phyloP scores from a whole-genome alignment of 1,140 invertebrate species.

The Drosophila kepulauana region DNA sequence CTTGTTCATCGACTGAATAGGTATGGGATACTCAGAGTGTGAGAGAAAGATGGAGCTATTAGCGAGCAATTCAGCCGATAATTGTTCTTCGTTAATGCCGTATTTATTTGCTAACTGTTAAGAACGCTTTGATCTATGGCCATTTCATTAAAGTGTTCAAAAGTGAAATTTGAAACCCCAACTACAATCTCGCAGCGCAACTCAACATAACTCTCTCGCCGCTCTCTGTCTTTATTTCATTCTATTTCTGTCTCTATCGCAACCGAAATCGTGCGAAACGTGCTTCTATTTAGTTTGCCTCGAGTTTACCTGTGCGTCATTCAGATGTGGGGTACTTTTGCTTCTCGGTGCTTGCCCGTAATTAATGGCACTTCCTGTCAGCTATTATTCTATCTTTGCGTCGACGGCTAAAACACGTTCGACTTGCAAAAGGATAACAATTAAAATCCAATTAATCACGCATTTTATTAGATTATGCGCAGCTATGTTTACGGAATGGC shows the following conservation, averaged over 20 bases:
- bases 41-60: slow-evolving; percentile 6
- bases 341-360: slow-evolving; percentile 40
- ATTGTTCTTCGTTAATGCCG: slow-evolving; percentile 29
- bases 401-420: slow-evolving; percentile 68
- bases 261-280: slow-evolving; percentile 60
- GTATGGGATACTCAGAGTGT: background rate
- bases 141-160: slow-evolving; percentile 70
- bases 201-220: slow-evolving; percentile 10
- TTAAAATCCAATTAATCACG: slow-evolving; percentile 83
- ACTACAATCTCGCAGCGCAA: slow-evolving; percentile 4
- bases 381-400: slow-evolving; percentile 71
- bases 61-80: slow-evolving; percentile 34
- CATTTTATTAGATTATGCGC: slow-evolving; percentile 81
- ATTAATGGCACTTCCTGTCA: slow-evolving; percentile 76
- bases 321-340: background rate
- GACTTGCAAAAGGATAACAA: slow-evolving; percentile 78
- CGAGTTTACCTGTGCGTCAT: slow-evolving; percentile 24
- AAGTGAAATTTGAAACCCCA: slow-evolving; percentile 45
- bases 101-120: slow-evolving; percentile 33
- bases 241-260: background rate
- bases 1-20: slow-evolving; percentile 45
- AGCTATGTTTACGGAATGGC: slow-evolving; percentile 67
- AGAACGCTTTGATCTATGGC: slow-evolving; percentile 59
- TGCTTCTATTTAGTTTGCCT: slow-evolving; percentile 58
- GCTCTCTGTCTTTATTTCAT: background rate